Conservation (phyloP, 1,140 invertebrate species). For the Pollicipes pollicipes region DNA sequence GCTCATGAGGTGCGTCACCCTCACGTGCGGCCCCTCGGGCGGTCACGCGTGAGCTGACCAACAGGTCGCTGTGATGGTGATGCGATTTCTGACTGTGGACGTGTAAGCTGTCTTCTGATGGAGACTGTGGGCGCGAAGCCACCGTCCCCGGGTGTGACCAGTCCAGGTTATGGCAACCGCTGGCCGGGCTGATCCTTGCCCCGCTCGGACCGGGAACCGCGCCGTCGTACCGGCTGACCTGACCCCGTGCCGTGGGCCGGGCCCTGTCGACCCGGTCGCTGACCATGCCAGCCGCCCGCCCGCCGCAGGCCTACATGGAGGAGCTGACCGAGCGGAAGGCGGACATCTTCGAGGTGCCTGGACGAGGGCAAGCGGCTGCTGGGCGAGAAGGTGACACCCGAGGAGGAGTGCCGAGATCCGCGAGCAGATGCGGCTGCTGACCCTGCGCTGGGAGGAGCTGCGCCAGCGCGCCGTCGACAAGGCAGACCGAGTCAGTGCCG, state of each 20-base stretch:
- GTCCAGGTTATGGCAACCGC: too few species aligned
- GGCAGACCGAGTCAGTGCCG: constrained; percentile 36
- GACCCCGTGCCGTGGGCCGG: too few species aligned
- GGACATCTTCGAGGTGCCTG: constrained; percentile 60
- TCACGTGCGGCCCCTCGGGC: too few species aligned
- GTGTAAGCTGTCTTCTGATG: too few species aligned
- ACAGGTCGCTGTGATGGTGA: too few species aligned
- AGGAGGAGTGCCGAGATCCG: constrained; percentile 68
- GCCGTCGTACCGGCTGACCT: background rate
- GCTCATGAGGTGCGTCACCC: constrained; percentile 59
- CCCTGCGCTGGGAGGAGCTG: constrained; percentile 69
- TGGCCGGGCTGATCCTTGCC: too few species aligned
- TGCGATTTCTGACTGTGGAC: too few species aligned
- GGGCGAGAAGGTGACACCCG: constrained; percentile 47
- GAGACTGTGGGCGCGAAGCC: too few species aligned
- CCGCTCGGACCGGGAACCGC: too few species aligned
- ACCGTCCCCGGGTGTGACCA: too few species aligned
- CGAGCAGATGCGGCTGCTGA: constrained; percentile 69
- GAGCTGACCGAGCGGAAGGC: constrained; percentile 67
- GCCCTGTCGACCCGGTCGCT: too few species aligned
- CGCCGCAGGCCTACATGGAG: constrained; percentile 48
- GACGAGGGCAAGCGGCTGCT: constrained; percentile 65
- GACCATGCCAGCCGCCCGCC: constrained; percentile 5
- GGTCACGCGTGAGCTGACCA: too few species aligned
- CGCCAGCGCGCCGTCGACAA: constrained; percentile 55